Conservation (phyloP, 1,140 invertebrate species). For the Phthorimaea operculella region DNA sequence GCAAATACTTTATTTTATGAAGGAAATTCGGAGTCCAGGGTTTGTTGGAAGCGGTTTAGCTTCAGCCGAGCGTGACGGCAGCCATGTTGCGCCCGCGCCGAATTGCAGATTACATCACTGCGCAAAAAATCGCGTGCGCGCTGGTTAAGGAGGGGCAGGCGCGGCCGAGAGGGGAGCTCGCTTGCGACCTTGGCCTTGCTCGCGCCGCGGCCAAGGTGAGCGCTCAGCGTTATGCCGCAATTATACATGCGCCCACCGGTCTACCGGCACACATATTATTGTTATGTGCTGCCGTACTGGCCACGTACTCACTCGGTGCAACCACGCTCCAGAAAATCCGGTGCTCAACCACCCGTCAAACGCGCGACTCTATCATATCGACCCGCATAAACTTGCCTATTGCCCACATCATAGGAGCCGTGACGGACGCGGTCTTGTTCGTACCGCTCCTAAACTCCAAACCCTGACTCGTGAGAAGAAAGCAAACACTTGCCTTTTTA, state of each 20-base stretch:
- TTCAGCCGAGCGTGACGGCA: conserved; percentile 38
- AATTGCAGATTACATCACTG: conserved; percentile 62
- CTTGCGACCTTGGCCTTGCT: conserved; percentile 57
- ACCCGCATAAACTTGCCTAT: too few relatives aligned
- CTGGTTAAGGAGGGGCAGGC: conserved; percentile 8
- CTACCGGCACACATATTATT: conserved; percentile 36
- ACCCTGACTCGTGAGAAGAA: background rate
- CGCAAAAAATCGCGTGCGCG: conserved; percentile 54
- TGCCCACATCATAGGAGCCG: too few relatives aligned
- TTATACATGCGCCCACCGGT: conserved; percentile 56
- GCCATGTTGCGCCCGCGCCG: conserved; percentile 52
- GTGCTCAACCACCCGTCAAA: too few relatives aligned
- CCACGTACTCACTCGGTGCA: too few relatives aligned
- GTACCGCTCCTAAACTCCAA: too few relatives aligned
- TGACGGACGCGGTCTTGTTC: too few relatives aligned
- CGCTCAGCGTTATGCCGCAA: conserved; percentile 37
- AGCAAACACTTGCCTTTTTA: conserved; percentile 26
- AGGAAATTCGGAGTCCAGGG: background rate
- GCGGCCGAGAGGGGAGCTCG: conserved; percentile 17
- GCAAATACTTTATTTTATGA: too few relatives aligned
- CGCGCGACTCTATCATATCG: too few relatives aligned
- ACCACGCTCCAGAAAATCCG: too few relatives aligned
- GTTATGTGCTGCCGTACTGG: background rate
- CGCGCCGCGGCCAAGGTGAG: conserved; percentile 50
- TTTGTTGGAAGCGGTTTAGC: conserved; percentile 19